Percentiles rank a stretch among this genome's conserved stretches.
Conservation (phyloP, 2,888 invertebrate genomes). For the Melolontha melolontha region DNA sequence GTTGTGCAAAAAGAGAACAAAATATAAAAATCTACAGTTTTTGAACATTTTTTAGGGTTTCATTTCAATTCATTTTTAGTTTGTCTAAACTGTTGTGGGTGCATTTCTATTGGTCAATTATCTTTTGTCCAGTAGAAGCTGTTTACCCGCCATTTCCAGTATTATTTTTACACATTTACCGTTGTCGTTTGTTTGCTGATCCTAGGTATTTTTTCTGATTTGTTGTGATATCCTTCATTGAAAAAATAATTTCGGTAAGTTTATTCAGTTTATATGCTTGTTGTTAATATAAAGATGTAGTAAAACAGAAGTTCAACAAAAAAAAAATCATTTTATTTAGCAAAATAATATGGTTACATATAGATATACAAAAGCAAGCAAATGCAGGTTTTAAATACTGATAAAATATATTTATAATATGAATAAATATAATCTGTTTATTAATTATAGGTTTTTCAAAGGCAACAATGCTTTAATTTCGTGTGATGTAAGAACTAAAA, state of each 20-base stretch:
- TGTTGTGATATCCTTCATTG: background rate
- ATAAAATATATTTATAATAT: constrained; percentile 40
- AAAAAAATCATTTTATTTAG: constrained; percentile 41
- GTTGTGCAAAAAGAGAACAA: too few relatives aligned
- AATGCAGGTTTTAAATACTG: constrained; percentile 41
- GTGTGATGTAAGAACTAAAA: constrained; percentile 22
- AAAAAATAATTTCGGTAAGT: constrained; percentile 10
- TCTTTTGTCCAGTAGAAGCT: background rate
- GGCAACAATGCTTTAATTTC: constrained; percentile 44
- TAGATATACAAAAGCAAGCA: constrained; percentile 45
- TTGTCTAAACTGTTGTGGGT: too few relatives aligned
- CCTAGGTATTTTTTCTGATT: background rate
- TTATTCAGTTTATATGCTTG: background rate
- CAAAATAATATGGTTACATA: constrained; percentile 41
- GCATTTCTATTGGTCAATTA: constrained; percentile 8
- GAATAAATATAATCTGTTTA: constrained; percentile 39
- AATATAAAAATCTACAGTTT: too few relatives aligned
- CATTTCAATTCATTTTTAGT: too few relatives aligned
- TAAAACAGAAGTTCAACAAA: constrained; percentile 28
- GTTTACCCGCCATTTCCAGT: constrained; percentile 38
- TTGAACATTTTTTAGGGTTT: too few relatives aligned
- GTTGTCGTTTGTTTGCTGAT: background rate
- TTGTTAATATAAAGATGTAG: background rate
- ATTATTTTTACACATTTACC: constrained; percentile 9
- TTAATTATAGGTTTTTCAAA: constrained; percentile 45